These are phyloP conservation scores for Jordanella pulchra DNA, from an alignment of 2,797 vertebrate species.

Conservation along the genomic window DNA sequence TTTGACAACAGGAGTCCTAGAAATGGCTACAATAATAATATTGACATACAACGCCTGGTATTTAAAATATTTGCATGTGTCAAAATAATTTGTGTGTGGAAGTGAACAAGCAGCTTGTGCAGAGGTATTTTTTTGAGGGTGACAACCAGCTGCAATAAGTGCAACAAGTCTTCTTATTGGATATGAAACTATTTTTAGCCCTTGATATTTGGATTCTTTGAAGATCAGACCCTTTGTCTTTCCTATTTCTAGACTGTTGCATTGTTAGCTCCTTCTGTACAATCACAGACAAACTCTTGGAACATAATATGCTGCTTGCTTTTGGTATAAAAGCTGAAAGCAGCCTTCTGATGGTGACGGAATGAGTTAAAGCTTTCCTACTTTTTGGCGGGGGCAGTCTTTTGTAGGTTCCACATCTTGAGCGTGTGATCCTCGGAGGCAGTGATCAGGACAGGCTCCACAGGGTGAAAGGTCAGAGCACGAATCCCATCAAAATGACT, in stretches of 20 bases:
- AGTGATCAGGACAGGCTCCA: constrained; percentile 95
- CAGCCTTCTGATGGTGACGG: background rate
- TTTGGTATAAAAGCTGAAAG: background rate
- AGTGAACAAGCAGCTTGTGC: too few relatives aligned
- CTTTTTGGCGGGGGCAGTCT: constrained; percentile 98
- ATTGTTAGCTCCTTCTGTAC: background rate
- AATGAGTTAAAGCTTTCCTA: constrained; percentile 61
- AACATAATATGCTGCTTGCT: too few relatives aligned
- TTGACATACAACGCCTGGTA: too few relatives aligned
- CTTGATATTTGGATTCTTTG: too few relatives aligned
- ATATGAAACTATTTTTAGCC: too few relatives aligned
- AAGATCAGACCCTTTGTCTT: background rate
- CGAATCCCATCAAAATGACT: constrained; percentile 98
- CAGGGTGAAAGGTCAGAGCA: constrained; percentile 92
- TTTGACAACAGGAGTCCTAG: background rate
- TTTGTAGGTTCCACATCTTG: constrained; percentile 99
- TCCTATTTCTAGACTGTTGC: background rate
- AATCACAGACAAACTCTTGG: background rate
- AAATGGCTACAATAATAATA: background rate
- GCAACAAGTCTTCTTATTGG: too few relatives aligned
- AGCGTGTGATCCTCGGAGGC: constrained; percentile 98
- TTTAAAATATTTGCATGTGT: too few relatives aligned
- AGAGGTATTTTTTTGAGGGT: too few relatives aligned
- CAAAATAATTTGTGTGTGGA: too few relatives aligned
- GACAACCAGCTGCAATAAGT: too few relatives aligned